Conservation (phyloP, 2,888 invertebrate species). For the Poecilobothrus nobilitatus region DNA sequence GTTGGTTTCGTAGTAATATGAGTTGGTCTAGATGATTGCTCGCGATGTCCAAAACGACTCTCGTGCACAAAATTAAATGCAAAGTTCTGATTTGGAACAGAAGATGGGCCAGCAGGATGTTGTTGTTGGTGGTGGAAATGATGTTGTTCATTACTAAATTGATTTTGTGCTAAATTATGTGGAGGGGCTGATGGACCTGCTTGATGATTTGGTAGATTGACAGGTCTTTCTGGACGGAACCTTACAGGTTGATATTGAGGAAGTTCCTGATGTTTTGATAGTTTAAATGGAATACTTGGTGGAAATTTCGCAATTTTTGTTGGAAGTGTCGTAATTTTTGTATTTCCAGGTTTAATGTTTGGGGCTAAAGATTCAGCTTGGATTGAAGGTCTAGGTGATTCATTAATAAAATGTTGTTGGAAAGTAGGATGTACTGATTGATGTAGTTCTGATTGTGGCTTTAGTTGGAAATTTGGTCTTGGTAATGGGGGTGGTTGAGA, state of each 20-base stretch:
- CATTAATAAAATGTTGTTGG: constrained; percentile 28
- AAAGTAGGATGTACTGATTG: constrained; percentile 33
- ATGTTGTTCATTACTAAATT: constrained; percentile 39
- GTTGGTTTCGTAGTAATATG: too few relatives aligned
- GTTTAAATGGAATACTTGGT: not conserved
- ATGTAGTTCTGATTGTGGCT: constrained; percentile 36
- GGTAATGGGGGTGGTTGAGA: constrained; percentile 32
- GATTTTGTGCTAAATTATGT: constrained; percentile 34
- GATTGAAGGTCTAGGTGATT: constrained; percentile 20
- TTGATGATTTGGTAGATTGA: constrained; percentile 26
- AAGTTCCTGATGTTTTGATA: not conserved
- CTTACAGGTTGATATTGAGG: constrained; percentile 37
- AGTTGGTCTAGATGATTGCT: too few relatives aligned
- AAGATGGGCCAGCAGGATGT: too few relatives aligned
- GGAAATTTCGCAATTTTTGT: not conserved
- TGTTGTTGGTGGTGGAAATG: constrained; percentile 17
- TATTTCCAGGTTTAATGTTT: constrained; percentile 30
- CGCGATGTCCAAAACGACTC: too few relatives aligned
- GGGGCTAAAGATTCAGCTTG: constrained; percentile 19
- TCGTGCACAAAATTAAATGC: too few relatives aligned
- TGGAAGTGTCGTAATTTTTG: constrained; percentile 16
- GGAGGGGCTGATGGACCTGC: constrained; percentile 29
- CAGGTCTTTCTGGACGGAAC: constrained; percentile 33
- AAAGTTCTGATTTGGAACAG: too few relatives aligned
- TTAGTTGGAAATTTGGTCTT: constrained; percentile 33